Conservation (phyloP, 2,113 vertebrate genomes). For the Stegostoma tigrinum region DNA sequence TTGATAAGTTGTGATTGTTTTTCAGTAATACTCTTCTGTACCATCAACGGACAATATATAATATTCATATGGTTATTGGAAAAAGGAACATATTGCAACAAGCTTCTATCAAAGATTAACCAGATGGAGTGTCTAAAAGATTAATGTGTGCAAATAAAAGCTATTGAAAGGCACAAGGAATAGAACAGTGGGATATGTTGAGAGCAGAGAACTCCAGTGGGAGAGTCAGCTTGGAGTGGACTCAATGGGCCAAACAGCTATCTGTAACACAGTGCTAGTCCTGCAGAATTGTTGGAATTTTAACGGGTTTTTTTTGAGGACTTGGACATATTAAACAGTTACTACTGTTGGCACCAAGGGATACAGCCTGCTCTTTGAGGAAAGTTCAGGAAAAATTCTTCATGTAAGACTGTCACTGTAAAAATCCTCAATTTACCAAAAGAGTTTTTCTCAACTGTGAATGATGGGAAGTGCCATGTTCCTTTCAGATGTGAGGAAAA, state of each 20-base stretch:
- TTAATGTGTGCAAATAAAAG: neutral
- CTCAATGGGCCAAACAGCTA: neutral
- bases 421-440: neutral
- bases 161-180: neutral
- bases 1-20: too few relatives aligned
- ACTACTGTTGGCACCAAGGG: neutral
- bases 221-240: neutral
- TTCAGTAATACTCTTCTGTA: too few relatives aligned
- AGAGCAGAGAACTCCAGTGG: neutral
- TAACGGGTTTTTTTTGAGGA: neutral
- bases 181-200: neutral
- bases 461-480: neutral
- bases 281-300: neutral
- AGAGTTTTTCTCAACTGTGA: neutral
- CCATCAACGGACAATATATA: too few relatives aligned
- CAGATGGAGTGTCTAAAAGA: too few relatives aligned
- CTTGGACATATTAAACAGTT: neutral
- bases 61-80: neutral
- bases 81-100: neutral
- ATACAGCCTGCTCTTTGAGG: neutral
- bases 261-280: neutral
- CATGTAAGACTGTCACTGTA: neutral
- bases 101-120: neutral
- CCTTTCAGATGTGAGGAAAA: neutral
- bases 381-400: neutral